Evolutionary conservation across 1,140 invertebrate genomes (phyloP).

Genomic region (Drosophila ficusphila): DNA sequence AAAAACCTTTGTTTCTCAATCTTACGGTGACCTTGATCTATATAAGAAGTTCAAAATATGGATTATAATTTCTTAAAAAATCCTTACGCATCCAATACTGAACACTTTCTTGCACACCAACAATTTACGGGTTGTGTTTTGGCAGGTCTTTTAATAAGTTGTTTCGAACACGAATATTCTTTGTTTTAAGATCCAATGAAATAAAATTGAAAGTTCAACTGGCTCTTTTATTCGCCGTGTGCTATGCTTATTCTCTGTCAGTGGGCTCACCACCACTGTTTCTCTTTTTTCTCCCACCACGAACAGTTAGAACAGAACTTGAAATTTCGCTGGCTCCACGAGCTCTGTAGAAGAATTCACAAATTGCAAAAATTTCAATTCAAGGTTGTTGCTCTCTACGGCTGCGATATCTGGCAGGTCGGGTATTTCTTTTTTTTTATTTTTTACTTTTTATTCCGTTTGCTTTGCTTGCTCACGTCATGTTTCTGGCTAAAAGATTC

Average conservation of each 20-base stretch:
- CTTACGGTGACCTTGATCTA: no score
- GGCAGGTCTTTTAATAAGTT: no score
- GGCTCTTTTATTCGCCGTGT: not conserved
- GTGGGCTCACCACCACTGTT: not conserved
- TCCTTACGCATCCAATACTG: no score
- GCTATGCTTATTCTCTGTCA: not conserved
- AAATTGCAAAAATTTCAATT: constrained; percentile 78
- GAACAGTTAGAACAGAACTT: constrained; percentile 77
- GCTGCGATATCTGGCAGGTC: constrained; percentile 31
- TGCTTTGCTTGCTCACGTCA: constrained; percentile 25
- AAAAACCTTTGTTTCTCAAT: no score
- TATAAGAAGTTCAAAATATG: no score
- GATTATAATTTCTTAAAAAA: no score
- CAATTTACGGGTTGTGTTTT: no score
- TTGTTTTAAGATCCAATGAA: not conserved
- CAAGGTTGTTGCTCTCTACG: constrained; percentile 75
- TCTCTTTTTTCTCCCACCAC: constrained; percentile 30
- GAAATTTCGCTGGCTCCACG: constrained; percentile 60
- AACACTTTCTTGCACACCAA: no score
- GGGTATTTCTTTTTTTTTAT: constrained; percentile 24
- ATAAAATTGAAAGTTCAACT: not conserved
- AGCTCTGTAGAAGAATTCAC: constrained; percentile 65
- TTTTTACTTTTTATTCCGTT: constrained; percentile 12
- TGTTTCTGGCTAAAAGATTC: constrained; percentile 33
- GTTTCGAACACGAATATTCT: no score